These are phyloP conservation scores for Periophthalmus magnuspinnatus DNA, from an alignment of 2,797 vertebrate species.

Conservation along the genomic window DNA sequence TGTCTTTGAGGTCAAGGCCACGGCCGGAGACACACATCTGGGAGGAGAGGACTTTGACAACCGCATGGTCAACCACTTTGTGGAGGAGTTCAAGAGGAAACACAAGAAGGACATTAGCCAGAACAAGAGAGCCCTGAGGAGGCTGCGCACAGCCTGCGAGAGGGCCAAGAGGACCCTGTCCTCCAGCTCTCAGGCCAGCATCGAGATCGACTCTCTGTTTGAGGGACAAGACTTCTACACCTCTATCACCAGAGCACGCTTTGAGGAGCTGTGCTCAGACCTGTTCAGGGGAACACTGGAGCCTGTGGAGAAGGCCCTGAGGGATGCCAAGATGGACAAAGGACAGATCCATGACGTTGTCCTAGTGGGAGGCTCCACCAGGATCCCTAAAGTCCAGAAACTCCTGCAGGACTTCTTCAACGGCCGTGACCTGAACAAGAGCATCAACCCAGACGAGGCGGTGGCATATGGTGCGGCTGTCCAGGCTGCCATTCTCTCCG, in stretches of 20 bases:
- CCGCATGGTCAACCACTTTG: conserved; percentile 87
- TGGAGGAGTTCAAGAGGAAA: conserved; percentile 86
- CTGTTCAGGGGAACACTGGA: conserved; percentile 87
- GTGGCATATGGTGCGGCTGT: neutral
- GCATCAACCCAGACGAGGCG: conserved; percentile 5
- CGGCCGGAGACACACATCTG: conserved; percentile 83
- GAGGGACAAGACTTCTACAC: conserved; percentile 90
- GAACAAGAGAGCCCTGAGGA: conserved; percentile 85
- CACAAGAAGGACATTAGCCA: conserved; percentile 88
- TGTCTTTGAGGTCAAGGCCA: conserved; percentile 88
- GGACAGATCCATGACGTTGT: conserved; percentile 5
- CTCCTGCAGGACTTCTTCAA: conserved; percentile 11
- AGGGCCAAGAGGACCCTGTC: conserved; percentile 85
- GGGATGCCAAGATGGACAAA: conserved; percentile 10
- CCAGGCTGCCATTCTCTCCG: conserved; percentile 7
- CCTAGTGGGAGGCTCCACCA: conserved; percentile 11
- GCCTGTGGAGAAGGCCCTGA: conserved; percentile 82
- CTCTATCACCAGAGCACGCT: conserved; percentile 75
- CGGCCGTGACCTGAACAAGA: conserved; percentile 5
- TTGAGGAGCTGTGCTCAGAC: conserved; percentile 85
- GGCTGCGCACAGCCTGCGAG: conserved; percentile 85
- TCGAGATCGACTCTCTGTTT: conserved; percentile 87
- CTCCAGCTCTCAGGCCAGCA: conserved; percentile 86
- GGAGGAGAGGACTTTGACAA: conserved; percentile 87
- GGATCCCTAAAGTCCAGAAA: conserved; percentile 10